A percentile compares a stretch with the other conserved stretches of the same genome.
Conservation (phyloP, 2,113 vertebrate genomes). For the Acanthochromis polyacanthus region DNA sequence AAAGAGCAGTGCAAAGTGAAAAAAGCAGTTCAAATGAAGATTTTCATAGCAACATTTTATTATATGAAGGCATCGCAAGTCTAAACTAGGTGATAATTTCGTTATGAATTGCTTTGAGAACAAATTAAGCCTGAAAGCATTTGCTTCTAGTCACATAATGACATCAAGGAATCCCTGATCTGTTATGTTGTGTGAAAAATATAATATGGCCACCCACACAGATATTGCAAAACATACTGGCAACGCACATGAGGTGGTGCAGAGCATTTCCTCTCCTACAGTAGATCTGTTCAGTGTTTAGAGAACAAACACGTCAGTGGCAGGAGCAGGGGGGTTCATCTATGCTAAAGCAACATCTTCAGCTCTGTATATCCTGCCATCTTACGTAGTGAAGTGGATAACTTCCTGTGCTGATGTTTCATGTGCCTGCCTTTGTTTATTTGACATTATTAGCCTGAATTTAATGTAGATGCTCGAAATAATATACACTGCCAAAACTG, state of each 20-base stretch:
- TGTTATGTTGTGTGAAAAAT: not conserved
- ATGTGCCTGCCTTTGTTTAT: conserved; percentile 50
- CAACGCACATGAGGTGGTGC: not conserved
- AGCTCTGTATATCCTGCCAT: conserved; percentile 50
- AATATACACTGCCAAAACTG: conserved; percentile 61
- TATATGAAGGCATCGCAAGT: conserved; percentile 10
- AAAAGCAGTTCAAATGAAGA: not conserved
- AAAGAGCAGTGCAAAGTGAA: not conserved
- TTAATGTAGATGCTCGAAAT: conserved; percentile 46
- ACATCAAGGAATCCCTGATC: not conserved
- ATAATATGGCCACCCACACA: conserved; percentile 15
- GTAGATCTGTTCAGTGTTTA: conserved; percentile 50
- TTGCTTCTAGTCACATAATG: conserved; percentile 8
- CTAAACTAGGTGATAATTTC: conserved; percentile 17
- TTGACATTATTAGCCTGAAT: conserved; percentile 27
- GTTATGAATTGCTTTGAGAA: conserved; percentile 11
- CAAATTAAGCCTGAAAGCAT: not conserved
- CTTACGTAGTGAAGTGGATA: conserved; percentile 33
- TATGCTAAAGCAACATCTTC: conserved; percentile 47
- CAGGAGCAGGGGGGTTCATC: conserved; percentile 49
- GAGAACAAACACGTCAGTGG: conserved; percentile 27
- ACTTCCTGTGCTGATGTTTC: conserved; percentile 59
- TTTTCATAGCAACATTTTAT: not conserved
- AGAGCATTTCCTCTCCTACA: conserved; percentile 19
- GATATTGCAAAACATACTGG: not conserved